These are phyloP conservation scores for Nasonovia ribisnigri DNA, from an alignment of 2,888 invertebrate genomes.

Conservation along the genomic window DNA sequence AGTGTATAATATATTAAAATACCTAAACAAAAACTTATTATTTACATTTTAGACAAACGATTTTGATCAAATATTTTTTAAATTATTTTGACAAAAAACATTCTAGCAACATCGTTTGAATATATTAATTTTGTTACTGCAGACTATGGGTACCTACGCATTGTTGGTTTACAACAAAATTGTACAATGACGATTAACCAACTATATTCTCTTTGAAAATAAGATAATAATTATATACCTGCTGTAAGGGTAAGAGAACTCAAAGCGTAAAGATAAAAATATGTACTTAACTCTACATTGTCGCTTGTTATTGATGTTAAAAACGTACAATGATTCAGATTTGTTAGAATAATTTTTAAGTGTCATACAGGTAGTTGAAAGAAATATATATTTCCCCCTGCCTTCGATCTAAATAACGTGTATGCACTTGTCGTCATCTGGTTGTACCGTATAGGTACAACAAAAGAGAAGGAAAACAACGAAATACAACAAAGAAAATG, in stretches of 20 bases:
- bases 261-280: background rate
- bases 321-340: background rate
- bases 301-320: background rate
- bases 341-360: constrained; percentile 9
- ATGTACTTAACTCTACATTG: background rate
- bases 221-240: background rate
- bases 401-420: background rate
- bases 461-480: background rate
- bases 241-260: background rate
- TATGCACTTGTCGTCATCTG: background rate
- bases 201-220: background rate
- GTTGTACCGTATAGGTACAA: background rate
- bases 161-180: background rate
- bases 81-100: background rate
- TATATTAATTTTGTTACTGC: background rate
- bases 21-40: background rate
- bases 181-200: background rate
- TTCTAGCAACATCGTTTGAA: background rate
- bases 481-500: background rate
- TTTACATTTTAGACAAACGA: background rate
- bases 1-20: background rate
- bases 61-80: background rate
- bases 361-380: background rate
- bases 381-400: background rate
- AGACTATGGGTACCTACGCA: background rate